These are phyloP conservation scores for Tympanoctomys barrerae DNA, from an alignment of 2,797 vertebrate species.

Conservation along the genomic window DNA sequence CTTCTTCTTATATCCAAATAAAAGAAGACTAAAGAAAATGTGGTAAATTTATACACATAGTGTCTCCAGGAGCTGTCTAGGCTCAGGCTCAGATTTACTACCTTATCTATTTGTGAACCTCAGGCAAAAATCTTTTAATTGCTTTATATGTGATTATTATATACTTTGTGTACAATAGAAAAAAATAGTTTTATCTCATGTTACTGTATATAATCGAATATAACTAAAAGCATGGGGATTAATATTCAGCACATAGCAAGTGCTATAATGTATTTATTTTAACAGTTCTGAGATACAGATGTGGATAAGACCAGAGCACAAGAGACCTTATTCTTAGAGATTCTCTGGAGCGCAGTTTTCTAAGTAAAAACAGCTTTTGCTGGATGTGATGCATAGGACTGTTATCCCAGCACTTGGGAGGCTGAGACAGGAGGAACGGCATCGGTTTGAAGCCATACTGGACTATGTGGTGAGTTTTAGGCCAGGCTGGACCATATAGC, in stretches of 20 bases:
- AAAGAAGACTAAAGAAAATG: background rate
- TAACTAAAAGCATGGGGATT: background rate
- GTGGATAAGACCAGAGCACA: background rate
- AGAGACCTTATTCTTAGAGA: background rate
- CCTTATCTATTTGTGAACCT: background rate
- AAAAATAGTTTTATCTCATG: background rate
- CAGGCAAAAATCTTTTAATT: background rate
- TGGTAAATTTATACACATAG: background rate
- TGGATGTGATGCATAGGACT: background rate
- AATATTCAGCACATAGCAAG: background rate
- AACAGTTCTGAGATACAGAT: background rate
- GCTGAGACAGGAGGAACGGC: background rate
- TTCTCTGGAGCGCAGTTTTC: constrained; percentile 48
- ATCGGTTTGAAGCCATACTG: background rate
- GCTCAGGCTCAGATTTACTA: background rate
- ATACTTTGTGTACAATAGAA: constrained; percentile 13
- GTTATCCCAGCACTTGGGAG: background rate
- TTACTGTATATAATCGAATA: constrained; percentile 9
- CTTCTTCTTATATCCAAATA: background rate
- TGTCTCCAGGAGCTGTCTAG: background rate
- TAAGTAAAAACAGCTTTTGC: background rate
- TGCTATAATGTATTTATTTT: background rate
- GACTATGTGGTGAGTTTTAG: background rate
- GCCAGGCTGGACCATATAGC: background rate
- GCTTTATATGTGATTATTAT: background rate